Base-by-base conservation (phyloP, 2,113 vertebrate species). In the Myotis lucifugus region DNA sequence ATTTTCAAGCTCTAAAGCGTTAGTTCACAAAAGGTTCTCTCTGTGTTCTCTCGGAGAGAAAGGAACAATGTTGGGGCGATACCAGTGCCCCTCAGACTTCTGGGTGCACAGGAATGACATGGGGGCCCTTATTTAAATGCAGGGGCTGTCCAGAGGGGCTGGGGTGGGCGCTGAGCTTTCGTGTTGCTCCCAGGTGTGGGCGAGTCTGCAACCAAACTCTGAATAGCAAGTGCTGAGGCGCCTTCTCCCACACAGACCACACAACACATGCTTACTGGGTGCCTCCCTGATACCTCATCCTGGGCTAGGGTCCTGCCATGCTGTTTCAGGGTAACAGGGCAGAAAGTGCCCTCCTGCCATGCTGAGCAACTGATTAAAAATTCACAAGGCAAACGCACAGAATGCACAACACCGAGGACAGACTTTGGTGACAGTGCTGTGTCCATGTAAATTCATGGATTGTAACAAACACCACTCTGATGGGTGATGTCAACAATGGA, bases 1-100 rank as follows among this genome's bases (percentile, higher is more conserved):
- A 85, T 79, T 96, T 97, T 50, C 94, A 85, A 96, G 88, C 69
- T 78, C 54, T 59, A 40, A 69, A 88, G 88, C 46, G 0, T 48
- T 21, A 29, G 85, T 54, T 52, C 88, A 69, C 54, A 78, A 40
- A 88, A 77, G 59, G 85, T 61, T 93, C 67, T 90, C 90, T 76
- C 85, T 88, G 27, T 13, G 70, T 84, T 0, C 9, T 66, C 9
- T 66, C 9, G 74, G 29, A 42, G 61, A 73, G 52, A 88, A 88
- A 46, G 79, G 59, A 67, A 90, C 6, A 21, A 27, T 29, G 29
- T 5, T 50, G 54, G 54, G 37, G 32, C 12, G 50, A 85, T 3
- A 21, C 2, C 1, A 1, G 34, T 0, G 40, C 40, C 23, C 50
- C 84, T 54, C 76, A 40, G 85, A 11, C 54, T 37, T 37, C 8